Evolutionary conservation across 2,113 vertebrate genomes (phyloP), one percentile per base, ranked within the genome.

Genomic region (Thryonomys swinderianus): DNA sequence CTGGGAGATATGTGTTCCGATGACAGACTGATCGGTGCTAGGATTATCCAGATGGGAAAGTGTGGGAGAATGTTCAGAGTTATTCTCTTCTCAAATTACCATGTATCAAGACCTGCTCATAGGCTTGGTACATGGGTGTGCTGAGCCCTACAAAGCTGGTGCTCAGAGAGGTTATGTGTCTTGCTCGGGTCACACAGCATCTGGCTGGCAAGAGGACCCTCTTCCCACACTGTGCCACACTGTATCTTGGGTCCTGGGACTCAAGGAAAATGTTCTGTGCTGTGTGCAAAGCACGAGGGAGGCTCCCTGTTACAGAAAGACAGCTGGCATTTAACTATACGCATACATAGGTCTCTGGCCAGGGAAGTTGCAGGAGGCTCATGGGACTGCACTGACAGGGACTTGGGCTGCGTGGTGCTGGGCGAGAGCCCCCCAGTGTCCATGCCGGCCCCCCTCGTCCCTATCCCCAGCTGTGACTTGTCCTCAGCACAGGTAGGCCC

Each of bases 401-500:
- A 42, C 62, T 18, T 10, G 81, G 67, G 51, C 7, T 12, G 17
- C 12, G 42, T 45, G 59, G 27, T 0, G 3, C 25, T 0, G 2
- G 85, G 53, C 16, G 12, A 32, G 64, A 42, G 48, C 55, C 51
- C 30, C 62, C 23, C 20, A 20, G 67, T 18, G 64, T 67, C 48
- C 30, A 8, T 48, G n/a, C 27, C 2, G 18, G 71, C 27, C 61
- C 30, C 61, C 3, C 34, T 69, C 1, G 0, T 73, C 61, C n/a
- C 3, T 57, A 57, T n/a, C 25, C n/a, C 57, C 16, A 27, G 59
- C 5, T 27, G 40, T 74, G 71, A 57, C 17, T 5, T 16, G 5
- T 17, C 5, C 14, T 57, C 55, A 20, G 55, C 1, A 57, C 17
- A 20, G 55, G 17, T 5, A 4, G 14, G 53, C 10, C 14, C 14